phyloP scores from a whole-genome alignment of 2,797 vertebrate genomes.

The Semotilus atromaculatus region DNA sequence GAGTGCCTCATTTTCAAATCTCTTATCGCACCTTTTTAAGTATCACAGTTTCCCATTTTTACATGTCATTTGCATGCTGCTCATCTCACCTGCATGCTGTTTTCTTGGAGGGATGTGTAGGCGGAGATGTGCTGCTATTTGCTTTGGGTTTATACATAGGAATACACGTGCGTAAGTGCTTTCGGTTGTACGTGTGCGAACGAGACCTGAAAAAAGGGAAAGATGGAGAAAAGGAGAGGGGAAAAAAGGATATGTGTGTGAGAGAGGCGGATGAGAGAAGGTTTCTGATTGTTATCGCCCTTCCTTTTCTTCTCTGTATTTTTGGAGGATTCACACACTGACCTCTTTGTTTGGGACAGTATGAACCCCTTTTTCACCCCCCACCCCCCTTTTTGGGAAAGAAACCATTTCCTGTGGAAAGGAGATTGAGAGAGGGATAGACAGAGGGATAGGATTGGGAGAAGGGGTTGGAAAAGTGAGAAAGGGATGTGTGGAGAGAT shows the following conservation, averaged over 20 bases:
- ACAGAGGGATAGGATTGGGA: conserved; percentile 52
- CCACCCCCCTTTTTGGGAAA: conserved; percentile 67
- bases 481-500: conserved; percentile 60
- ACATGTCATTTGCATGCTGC: conserved; percentile 81
- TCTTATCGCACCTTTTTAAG: conserved; percentile 81
- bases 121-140: conserved; percentile 51
- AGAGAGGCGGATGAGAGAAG: conserved; percentile 83
- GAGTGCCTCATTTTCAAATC: conserved; percentile 81
- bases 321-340: conserved; percentile 84
- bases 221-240: conserved; percentile 41
- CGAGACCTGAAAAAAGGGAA: conserved; percentile 27
- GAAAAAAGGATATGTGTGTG: conserved; percentile 60
- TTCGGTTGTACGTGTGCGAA: conserved; percentile 27
- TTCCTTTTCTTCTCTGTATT: conserved; percentile 82
- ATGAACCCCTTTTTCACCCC: conserved; percentile 65
- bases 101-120: conserved; percentile 40
- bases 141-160: conserved; percentile 14
- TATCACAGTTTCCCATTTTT: conserved; percentile 78
- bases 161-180: conserved; percentile 17
- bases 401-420: conserved; percentile 79
- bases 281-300: conserved; percentile 89
- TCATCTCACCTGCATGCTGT: conserved; percentile 72
- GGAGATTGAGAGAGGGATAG: conserved; percentile 71
- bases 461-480: conserved; percentile 58
- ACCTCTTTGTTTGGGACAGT: conserved; percentile 91